Percentiles rank a stretch among this genome's conserved stretches.
These are phyloP conservation scores for Hucho hucho DNA, from an alignment of 2,113 vertebrate genomes.

Conservation along the genomic window DNA sequence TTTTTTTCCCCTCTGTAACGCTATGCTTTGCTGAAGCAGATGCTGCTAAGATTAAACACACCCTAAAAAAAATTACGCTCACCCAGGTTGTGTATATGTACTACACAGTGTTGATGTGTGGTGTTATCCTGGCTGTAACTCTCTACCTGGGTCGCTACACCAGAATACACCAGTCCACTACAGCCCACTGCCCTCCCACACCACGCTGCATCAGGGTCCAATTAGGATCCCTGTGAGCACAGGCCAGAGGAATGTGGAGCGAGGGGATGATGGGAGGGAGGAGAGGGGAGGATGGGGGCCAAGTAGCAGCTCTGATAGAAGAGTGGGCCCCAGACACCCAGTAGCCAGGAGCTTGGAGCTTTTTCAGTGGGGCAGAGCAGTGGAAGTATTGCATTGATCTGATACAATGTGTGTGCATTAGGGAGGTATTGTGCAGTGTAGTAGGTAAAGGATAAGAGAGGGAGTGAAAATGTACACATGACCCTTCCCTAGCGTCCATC, in stretches of 20 bases:
- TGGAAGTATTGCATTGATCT: background rate
- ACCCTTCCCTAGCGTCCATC: background rate
- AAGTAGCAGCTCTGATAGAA: constrained; percentile 10
- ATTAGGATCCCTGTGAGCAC: constrained; percentile 48
- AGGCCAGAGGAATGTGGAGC: constrained; percentile 48
- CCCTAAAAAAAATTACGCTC: background rate
- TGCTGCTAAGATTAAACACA: background rate
- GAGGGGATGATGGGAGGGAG: constrained; percentile 5
- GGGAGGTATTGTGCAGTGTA: background rate
- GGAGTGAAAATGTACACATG: background rate
- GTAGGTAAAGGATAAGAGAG: background rate
- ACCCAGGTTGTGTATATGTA: background rate
- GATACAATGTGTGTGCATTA: background rate
- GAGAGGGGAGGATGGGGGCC: background rate
- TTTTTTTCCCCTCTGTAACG: background rate
- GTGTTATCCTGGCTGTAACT: background rate
- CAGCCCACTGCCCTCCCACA: constrained; percentile 38
- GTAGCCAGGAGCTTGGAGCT: background rate
- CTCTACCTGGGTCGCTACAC: constrained; percentile 14
- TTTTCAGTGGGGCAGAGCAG: background rate
- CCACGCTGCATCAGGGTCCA: constrained; percentile 42
- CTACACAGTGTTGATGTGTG: constrained; percentile 16
- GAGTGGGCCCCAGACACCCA: constrained; percentile 3
- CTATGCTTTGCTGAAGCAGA: background rate
- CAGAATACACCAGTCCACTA: constrained; percentile 16